These are phyloP conservation scores for Daphoenositta chrysoptera DNA, from an alignment of 2,113 vertebrate species.

Conservation along the genomic window DNA sequence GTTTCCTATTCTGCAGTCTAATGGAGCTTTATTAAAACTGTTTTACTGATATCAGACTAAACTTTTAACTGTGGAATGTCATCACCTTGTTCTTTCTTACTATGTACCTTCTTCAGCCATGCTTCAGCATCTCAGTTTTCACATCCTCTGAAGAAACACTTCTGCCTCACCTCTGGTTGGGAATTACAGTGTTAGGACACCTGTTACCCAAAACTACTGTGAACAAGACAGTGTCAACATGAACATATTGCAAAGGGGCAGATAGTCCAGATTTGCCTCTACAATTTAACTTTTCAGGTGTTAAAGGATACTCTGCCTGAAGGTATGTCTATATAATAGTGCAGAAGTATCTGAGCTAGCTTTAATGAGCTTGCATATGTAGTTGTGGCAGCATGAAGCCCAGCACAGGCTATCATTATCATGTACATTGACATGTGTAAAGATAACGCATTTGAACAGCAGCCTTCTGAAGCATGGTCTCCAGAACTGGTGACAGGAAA, in stretches of 20 bases:
- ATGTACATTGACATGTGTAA: slow-evolving; percentile 21
- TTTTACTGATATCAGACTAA: neutral
- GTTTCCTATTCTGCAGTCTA: neutral
- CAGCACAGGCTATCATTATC: slow-evolving; percentile 46
- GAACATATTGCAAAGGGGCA: neutral
- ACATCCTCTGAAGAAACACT: neutral
- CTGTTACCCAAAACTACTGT: slow-evolving; percentile 5
- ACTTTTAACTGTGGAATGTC: neutral
- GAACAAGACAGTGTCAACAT: neutral
- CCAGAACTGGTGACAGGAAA: neutral
- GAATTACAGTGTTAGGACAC: slow-evolving; percentile 27
- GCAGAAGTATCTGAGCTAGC: slow-evolving; percentile 60
- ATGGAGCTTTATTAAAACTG: neutral
- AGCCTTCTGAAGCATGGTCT: slow-evolving; percentile 38
- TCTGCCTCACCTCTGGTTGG: slow-evolving; percentile 29
- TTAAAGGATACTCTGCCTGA: slow-evolving; percentile 39
- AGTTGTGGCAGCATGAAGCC: slow-evolving; percentile 63
- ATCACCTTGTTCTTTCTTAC: slow-evolving; percentile 7
- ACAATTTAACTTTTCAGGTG: slow-evolving; percentile 20
- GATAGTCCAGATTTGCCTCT: neutral
- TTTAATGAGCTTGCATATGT: slow-evolving; percentile 54
- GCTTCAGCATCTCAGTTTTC: neutral
- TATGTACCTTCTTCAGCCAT: neutral
- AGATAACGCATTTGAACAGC: slow-evolving; percentile 4
- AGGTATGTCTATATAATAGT: slow-evolving; percentile 14